Evolutionary conservation across 1,140 invertebrate species (phyloP).

Genomic region (Bombus superbus): DNA sequence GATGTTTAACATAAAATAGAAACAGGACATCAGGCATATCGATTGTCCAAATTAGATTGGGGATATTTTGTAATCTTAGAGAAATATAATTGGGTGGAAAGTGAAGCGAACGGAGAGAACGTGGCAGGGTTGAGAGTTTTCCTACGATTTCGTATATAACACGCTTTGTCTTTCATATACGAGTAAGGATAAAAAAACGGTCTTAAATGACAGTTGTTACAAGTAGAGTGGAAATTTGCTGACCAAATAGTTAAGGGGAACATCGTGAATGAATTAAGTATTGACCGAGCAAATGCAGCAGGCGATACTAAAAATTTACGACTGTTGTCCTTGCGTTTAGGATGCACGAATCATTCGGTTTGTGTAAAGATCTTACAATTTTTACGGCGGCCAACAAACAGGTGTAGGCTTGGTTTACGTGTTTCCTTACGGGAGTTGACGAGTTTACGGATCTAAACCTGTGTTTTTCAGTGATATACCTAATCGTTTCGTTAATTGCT

Average conservation of each 20-base stretch:
- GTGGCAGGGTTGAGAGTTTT: no score
- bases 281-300: slow-evolving; percentile 42
- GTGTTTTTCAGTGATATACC: slow-evolving; percentile 1
- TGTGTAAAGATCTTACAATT: slow-evolving; percentile 20
- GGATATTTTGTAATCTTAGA: fast-evolving
- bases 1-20: no score
- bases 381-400: slow-evolving; percentile 36
- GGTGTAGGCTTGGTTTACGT: slow-evolving; percentile 16
- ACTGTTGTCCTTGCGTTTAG: slow-evolving; percentile 49
- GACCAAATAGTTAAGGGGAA: background rate
- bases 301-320: slow-evolving; percentile 45
- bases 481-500: slow-evolving; percentile 33
- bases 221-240: background rate
- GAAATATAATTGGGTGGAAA: no score
- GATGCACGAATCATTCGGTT: slow-evolving; percentile 42
- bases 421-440: background rate
- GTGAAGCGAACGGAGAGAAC: no score
- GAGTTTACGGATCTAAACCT: slow-evolving; percentile 6
- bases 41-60: fast-evolving
- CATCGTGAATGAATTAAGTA: slow-evolving; percentile 25
- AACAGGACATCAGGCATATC: no score
- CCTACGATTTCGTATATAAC: no score
- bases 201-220: background rate
- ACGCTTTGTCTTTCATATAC: no score
- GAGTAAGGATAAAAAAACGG: no score